Base-by-base conservation (phyloP, 30 jellyfish, hydroid and myxozoan genomes). In the Sanderia malayensis region DNA sequence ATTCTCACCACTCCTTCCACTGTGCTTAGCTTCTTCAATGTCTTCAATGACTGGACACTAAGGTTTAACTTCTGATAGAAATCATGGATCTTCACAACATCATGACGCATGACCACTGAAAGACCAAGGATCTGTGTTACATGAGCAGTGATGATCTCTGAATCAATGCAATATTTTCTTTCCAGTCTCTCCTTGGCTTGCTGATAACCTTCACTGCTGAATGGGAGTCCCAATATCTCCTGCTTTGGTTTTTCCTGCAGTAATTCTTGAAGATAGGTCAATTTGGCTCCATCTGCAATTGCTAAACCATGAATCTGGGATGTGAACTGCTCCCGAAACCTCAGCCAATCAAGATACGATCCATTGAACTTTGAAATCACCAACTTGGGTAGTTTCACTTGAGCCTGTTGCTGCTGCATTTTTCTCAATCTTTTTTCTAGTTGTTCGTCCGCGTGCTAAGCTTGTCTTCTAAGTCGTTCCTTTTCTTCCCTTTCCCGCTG, bases 71-170 rank as follows among this genome's bases (percentile, higher is more conserved):
- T 84, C 26, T 74, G 55, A 53, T 44, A 84, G 60, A 84, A 84
- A n/a, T 64, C 80, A 20, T 27, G 85, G 17, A 75, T 30, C 65
- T 76, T 84, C 41, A 26, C 78, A 2, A 70, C 78, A 18, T 67
- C 32, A 20, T 74, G 13, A 31, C 82, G 76, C 4, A 53, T 79
- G 29, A 84, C 47, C 19, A 33, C 30, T 10, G 86, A 74, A 1
- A 84, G 74, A 15, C 34, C 1, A 30, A 74, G 65, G 44, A 75
- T 32, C 31, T 58, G 46, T 31, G 74, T 91, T 44, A 84, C 46
- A 49, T 84, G 95, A 4, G 91, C 95, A 58, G 74, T 84, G 1
- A 53, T 74, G 1, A 84, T 81, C 59, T 84, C 91, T 18, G 80
- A 74, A 11, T 85, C 22, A 53, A 74, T 57, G 9, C 91, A 80